Evolutionary conservation across 2,888 invertebrate genomes (phyloP), one percentile per base, ranked within the genome.

Genomic region (Drosophila meridionalis): DNA sequence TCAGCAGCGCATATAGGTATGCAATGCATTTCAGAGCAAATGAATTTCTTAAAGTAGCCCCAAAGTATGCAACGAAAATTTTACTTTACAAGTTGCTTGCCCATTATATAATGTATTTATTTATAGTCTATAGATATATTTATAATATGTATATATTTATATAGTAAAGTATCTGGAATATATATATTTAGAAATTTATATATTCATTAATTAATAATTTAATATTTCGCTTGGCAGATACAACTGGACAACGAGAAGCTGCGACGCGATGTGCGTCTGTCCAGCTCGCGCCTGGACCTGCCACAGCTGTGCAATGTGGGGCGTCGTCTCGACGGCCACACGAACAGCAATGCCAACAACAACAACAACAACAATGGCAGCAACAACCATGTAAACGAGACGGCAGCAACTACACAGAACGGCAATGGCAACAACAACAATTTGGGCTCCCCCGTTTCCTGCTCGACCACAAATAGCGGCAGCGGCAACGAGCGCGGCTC

Each of bases 221-320:
- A 0, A 9, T 20, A 4, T 45, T 45, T 5, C 28, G 28, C 7
- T 2, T 2, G 2, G 7, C 85, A 93, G 93, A 92, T 93, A 90
- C 93, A 93, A 87, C 85, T 93, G 83, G 93, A 93, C 83, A 93
- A 93, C 91, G 93, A 93, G 82, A 93, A 93, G 91, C 90, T 92
- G 87, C 92, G 93, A 87, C 93, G 93, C 73, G 93, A 93, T 86
- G 93, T 82, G 92, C 89, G 92, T 68, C 83, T 91, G 69, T 83
- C 89, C 65, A 68, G 87, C 68, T 90, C 92, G 38, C 92, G 92
- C 55, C 82, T 93, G 72, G 93, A 93, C 80, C 78, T 93, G 73
- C 92, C 93, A 56, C 91, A 90, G 72, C 83, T 93, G 43, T 93
- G 93, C 81, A 92, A 91, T 69, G 84, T 78, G 59, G 80, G 89